phyloP scores from a whole-genome alignment of 1,140 invertebrate species.

The Tenebrio molitor region DNA sequence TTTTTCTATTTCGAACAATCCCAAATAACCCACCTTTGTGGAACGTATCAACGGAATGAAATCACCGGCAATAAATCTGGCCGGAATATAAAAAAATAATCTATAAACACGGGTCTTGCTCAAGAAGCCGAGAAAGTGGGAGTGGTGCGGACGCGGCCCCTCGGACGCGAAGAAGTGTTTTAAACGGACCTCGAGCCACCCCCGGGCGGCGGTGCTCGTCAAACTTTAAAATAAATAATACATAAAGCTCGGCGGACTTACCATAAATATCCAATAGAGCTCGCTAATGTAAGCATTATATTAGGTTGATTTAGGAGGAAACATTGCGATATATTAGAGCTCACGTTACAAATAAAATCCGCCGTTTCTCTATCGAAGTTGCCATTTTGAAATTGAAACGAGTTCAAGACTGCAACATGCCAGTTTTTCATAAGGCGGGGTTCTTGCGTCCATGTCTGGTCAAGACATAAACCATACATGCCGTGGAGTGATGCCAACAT shows the following conservation, averaged over 20 bases:
- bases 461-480: slow-evolving; percentile 57
- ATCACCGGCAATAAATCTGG: slow-evolving; percentile 20
- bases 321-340: slow-evolving; percentile 37
- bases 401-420: slow-evolving; percentile 57
- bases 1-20: slow-evolving; percentile 16
- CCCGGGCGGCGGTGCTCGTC: too few species aligned
- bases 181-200: too few species aligned
- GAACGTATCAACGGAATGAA: slow-evolving; percentile 30
- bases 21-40: slow-evolving; percentile 8
- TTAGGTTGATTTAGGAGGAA: slow-evolving; percentile 52
- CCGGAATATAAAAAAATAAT: slow-evolving; percentile 14
- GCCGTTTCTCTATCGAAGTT: slow-evolving; percentile 54
- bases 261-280: slow-evolving; percentile 35
- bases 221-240: slow-evolving; percentile 39
- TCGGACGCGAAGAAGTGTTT: slow-evolving; percentile 27
- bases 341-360: slow-evolving; percentile 50
- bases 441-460: slow-evolving; percentile 54
- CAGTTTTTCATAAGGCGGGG: slow-evolving; percentile 58
- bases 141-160: background rate
- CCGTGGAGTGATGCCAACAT: slow-evolving; percentile 59
- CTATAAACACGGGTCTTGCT: slow-evolving; percentile 36
- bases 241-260: slow-evolving; percentile 23
- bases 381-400: slow-evolving; percentile 59
- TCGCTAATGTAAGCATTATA: slow-evolving; percentile 57
- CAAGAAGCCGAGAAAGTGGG: slow-evolving; percentile 33